Percentiles rank a stretch among this genome's conserved stretches.
These are phyloP conservation scores for Pseudorectes ferrugineus DNA, from an alignment of 2,113 vertebrate genomes.

Conservation along the genomic window DNA sequence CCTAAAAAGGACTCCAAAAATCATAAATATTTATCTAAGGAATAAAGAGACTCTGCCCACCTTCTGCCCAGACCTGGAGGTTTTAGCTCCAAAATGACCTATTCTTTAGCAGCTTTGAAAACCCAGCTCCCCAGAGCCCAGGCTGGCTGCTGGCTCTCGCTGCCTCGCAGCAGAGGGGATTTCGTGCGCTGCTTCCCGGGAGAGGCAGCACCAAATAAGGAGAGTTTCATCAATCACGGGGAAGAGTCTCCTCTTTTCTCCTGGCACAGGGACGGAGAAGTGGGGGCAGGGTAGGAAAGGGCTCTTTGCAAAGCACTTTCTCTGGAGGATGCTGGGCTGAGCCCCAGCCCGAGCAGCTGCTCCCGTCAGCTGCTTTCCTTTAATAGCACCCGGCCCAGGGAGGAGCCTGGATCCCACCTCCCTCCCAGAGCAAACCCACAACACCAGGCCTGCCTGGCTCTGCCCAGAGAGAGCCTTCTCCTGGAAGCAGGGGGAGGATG, in stretches of 20 bases:
- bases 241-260: not conserved
- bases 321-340: not conserved
- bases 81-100: not conserved
- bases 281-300: not conserved
- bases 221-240: not conserved
- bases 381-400: slow-evolving; percentile 17
- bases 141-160: fast-evolving
- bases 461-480: not conserved
- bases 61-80: not conserved
- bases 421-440: not conserved
- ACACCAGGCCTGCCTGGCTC: not conserved
- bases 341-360: slow-evolving; percentile 46
- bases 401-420: not conserved
- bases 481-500: not conserved
- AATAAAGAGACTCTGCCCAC: not conserved
- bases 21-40: not conserved
- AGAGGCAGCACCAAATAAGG: slow-evolving; percentile 42
- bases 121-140: not conserved
- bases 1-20: not conserved
- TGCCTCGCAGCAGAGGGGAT: not conserved
- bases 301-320: not conserved
- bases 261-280: not conserved
- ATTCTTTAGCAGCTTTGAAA: fast-evolving
- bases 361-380: slow-evolving; percentile 55
- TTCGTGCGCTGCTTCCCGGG: not conserved